Percentiles rank a stretch among this genome's conserved stretches.
phyloP scores from a whole-genome alignment of 2,888 invertebrate genomes.

The Ophioninae sp. region DNA sequence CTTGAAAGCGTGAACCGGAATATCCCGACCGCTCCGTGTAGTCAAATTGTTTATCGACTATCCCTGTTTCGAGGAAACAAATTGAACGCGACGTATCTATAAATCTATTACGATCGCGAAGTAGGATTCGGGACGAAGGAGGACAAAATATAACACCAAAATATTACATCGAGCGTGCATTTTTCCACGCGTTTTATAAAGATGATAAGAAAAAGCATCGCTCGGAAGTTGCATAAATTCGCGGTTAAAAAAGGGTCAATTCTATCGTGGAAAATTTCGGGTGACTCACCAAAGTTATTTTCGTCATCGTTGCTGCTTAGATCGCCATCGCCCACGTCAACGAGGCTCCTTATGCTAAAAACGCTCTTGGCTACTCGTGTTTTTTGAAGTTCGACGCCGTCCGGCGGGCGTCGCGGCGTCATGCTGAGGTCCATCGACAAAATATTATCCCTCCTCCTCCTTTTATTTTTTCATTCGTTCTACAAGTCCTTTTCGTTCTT shows the following conservation, averaged over 20 bases:
- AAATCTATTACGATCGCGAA: not conserved
- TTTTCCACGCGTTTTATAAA: too few species aligned
- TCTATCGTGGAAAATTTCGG: not conserved
- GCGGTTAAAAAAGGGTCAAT: not conserved
- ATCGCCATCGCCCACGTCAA: slow-evolving; percentile 82
- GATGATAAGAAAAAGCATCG: too few species aligned
- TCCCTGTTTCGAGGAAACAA: not conserved
- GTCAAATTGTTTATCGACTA: not conserved
- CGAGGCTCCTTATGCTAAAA: slow-evolving; percentile 84
- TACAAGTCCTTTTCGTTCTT: not conserved
- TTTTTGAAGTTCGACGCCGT: slow-evolving; percentile 80
- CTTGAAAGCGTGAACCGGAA: not conserved
- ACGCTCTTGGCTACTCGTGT: slow-evolving; percentile 84
- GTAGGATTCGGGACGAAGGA: too few species aligned
- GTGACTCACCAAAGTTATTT: slow-evolving; percentile 70
- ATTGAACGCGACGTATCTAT: not conserved
- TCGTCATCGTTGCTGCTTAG: slow-evolving; percentile 68
- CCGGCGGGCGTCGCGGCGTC: slow-evolving; percentile 78
- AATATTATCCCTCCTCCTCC: slow-evolving; percentile 18
- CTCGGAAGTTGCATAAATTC: not conserved
- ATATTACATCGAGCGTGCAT: too few species aligned
- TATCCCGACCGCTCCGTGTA: too few species aligned
- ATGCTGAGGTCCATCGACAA: slow-evolving; percentile 82
- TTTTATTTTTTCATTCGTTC: not conserved
- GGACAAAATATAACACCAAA: too few species aligned